A percentile compares a stretch with the other conserved stretches of the same genome.
Evolutionary conservation across 2,113 vertebrate species (phyloP).

Genomic region (Salvelinus fontinalis): DNA sequence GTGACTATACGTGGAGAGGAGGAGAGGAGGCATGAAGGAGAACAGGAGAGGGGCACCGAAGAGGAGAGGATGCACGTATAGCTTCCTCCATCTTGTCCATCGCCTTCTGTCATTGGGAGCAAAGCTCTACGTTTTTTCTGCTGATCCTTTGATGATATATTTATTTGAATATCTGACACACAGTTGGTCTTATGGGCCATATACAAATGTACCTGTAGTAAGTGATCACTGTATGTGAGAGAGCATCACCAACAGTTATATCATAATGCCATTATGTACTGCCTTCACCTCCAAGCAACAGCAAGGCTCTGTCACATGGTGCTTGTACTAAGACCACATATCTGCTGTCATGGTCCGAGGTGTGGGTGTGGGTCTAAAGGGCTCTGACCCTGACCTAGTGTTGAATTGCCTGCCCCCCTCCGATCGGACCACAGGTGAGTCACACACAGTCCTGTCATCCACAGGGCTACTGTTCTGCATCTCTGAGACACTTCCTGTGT

Average conservation of each 20-base stretch:
- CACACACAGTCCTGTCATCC: not conserved
- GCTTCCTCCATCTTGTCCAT: too few species aligned
- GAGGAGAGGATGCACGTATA: slow-evolving; percentile 23
- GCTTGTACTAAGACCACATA: not conserved
- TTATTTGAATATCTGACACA: too few species aligned
- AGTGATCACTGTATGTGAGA: too few species aligned
- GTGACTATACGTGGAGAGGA: too few species aligned
- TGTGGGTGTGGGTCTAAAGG: not conserved
- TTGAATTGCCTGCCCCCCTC: not conserved
- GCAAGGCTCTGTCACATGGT: not conserved
- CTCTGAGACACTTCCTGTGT: not conserved
- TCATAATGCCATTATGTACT: not conserved
- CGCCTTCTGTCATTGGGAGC: too few species aligned
- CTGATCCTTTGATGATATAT: too few species aligned
- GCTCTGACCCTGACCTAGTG: not conserved
- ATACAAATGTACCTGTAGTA: too few species aligned
- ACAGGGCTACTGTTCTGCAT: slow-evolving; percentile 8
- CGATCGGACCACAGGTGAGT: too few species aligned
- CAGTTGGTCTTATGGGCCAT: not conserved
- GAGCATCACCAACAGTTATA: too few species aligned
- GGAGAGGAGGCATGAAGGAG: too few species aligned
- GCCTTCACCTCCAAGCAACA: not conserved
- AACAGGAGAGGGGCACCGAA: not conserved
- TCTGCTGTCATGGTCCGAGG: not conserved
- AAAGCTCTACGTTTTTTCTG: too few species aligned